These are phyloP conservation scores for Neomorphus geoffroyi DNA, from an alignment of 2,797 vertebrate species.

Conservation along the genomic window DNA sequence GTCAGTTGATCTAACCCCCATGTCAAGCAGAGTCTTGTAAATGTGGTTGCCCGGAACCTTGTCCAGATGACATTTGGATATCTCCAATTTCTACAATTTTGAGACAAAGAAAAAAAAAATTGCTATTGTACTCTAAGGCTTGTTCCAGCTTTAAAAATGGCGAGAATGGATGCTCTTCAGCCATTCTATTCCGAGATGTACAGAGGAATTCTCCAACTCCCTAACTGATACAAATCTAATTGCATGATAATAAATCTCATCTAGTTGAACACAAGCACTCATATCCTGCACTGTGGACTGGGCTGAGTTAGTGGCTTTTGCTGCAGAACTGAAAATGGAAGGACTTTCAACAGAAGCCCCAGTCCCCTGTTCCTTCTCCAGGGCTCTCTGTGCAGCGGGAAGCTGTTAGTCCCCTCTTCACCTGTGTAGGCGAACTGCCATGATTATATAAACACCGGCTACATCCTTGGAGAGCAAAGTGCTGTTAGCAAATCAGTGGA, in stretches of 20 bases:
- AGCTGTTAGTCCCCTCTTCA: not conserved
- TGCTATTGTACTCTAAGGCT: not conserved
- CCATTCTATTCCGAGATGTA: not conserved
- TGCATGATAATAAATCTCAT: not conserved
- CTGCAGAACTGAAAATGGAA: not conserved
- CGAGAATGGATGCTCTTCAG: not conserved
- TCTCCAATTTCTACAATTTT: not conserved
- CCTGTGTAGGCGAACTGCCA: not conserved
- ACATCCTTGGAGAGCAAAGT: not conserved
- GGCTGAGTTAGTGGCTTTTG: not conserved
- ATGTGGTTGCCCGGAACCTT: not conserved
- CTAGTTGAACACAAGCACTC: not conserved
- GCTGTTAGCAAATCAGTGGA: not conserved
- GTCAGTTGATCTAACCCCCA: not conserved
- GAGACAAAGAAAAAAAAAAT: rapidly evolving
- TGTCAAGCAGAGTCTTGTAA: not conserved
- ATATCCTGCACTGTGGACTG: not conserved
- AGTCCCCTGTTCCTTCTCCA: not conserved
- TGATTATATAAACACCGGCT: not conserved
- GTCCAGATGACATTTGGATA: not conserved
- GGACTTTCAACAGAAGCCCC: not conserved
- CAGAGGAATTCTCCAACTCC: not conserved
- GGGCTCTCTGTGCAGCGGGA: not conserved
- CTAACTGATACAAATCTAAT: not conserved
- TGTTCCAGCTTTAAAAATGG: not conserved